Evolutionary conservation across 2,888 invertebrate genomes (phyloP).

Genomic region (Tipula unca): DNA sequence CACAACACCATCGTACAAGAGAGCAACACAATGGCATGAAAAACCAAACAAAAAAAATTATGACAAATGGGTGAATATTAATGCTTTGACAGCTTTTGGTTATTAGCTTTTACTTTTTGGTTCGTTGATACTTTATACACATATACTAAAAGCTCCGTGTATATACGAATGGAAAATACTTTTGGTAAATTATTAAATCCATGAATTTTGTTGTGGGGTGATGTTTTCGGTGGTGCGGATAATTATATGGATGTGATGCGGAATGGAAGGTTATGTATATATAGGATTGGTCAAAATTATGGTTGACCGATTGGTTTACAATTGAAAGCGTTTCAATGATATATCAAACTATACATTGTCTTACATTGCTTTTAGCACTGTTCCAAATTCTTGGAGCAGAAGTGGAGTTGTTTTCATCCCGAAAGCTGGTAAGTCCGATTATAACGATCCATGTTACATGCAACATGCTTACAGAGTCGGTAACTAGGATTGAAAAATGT

Average conservation of each 20-base stretch:
- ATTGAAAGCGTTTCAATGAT: not conserved
- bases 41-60: not conserved
- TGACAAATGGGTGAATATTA: constrained; percentile 8
- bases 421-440: too few species aligned
- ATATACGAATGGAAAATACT: not conserved
- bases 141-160: not conserved
- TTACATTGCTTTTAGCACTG: too few species aligned
- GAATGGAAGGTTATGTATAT: not conserved
- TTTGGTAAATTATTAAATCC: not conserved
- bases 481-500: too few species aligned
- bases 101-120: not conserved
- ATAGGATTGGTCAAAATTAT: not conserved
- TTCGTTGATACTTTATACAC: not conserved
- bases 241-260: not conserved
- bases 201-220: not conserved
- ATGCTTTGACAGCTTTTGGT: not conserved
- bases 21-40: not conserved
- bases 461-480: too few species aligned
- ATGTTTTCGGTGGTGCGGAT: not conserved
- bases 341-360: too few species aligned
- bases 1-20: not conserved
- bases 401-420: too few species aligned
- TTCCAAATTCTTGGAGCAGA: too few species aligned
- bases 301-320: not conserved
- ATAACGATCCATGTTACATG: too few species aligned